phyloP scores from a whole-genome alignment of 2,797 vertebrate species.

The Ciconia nigra region DNA sequence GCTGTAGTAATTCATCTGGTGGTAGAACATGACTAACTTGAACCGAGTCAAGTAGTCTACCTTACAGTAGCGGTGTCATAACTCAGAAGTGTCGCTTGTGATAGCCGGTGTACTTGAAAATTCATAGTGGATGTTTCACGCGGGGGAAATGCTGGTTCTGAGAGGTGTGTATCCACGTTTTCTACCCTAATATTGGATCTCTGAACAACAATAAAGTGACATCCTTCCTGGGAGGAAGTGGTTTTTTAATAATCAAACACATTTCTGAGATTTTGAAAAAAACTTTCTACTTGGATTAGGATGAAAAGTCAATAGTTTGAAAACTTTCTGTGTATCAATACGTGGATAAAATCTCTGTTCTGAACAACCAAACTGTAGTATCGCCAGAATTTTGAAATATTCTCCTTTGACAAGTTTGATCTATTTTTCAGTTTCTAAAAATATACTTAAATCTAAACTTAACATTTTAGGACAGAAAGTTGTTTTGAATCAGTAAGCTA shows the following conservation, averaged over 20 bases:
- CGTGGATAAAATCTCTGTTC: background rate
- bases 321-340: background rate
- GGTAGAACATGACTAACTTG: background rate
- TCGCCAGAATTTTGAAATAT: background rate
- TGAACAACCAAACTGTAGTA: background rate
- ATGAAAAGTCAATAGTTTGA: background rate
- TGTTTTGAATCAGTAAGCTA: background rate
- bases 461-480: background rate
- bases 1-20: background rate
- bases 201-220: background rate
- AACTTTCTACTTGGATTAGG: background rate
- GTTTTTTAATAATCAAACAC: background rate
- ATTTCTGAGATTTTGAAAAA: background rate
- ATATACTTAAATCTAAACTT: background rate
- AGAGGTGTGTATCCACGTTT: background rate
- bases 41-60: fast-evolving
- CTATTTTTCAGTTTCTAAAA: background rate
- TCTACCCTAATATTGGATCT: background rate
- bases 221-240: background rate
- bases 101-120: background rate
- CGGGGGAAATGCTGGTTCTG: background rate
- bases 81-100: background rate
- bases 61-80: background rate
- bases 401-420: background rate
- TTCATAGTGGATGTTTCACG: background rate